A percentile compares a stretch with the other conserved stretches of the same genome.
Evolutionary conservation across 2,797 vertebrate genomes (phyloP).

Genomic region (Oceanodroma leucorhoa): DNA sequence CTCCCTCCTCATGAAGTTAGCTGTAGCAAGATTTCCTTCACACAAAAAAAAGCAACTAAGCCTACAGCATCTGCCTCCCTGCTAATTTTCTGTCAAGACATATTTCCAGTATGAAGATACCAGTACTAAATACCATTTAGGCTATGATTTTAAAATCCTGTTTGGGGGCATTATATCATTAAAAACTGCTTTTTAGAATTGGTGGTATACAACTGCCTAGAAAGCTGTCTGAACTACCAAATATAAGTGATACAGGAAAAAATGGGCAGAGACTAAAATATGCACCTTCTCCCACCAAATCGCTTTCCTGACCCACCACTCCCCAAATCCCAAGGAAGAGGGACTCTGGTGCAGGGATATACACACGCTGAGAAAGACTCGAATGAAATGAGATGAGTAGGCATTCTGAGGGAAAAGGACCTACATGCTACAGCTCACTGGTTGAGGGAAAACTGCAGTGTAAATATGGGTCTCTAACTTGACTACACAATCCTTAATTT

Average conservation of each 20-base stretch:
- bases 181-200: background rate
- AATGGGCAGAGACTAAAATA: background rate
- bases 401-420: background rate
- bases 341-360: background rate
- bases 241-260: background rate
- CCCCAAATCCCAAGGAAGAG: background rate
- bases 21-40: constrained; percentile 7
- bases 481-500: background rate
- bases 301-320: background rate
- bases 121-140: background rate
- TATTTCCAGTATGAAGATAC: background rate
- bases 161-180: background rate
- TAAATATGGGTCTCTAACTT: background rate
- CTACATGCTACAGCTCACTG: background rate
- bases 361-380: background rate
- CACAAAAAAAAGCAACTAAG: background rate
- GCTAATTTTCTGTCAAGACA: background rate
- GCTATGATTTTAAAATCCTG: background rate
- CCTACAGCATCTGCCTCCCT: background rate
- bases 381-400: background rate
- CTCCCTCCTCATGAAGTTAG: background rate
- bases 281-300: background rate
- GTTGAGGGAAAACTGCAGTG: background rate
- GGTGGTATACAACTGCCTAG: background rate
- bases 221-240: background rate